These are phyloP conservation scores for Acanthurus tractus DNA, from an alignment of 2,797 vertebrate species.

Conservation along the genomic window DNA sequence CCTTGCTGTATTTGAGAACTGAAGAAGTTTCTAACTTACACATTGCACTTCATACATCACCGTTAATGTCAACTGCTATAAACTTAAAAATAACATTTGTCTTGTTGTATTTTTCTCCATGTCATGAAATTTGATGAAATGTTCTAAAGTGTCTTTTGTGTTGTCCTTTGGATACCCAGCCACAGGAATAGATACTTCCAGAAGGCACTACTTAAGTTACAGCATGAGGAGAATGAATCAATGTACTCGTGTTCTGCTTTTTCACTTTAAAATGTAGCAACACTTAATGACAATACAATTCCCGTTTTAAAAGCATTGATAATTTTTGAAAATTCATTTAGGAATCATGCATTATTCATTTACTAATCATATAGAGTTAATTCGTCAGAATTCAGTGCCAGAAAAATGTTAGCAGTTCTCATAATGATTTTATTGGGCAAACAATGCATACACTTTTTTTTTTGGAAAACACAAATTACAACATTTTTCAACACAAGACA, in stretches of 20 bases:
- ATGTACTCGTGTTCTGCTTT: conserved; percentile 63
- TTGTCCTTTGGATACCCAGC: conserved; percentile 65
- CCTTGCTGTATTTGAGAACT: conserved; percentile 56
- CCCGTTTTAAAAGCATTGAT: conserved; percentile 30
- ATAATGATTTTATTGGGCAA: neutral
- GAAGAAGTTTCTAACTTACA: conserved; percentile 61
- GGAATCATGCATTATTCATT: conserved; percentile 23
- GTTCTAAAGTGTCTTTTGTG: conserved; percentile 64
- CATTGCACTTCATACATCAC: conserved; percentile 76
- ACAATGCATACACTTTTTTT: neutral
- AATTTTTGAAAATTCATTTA: conserved; percentile 16
- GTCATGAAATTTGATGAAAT: conserved; percentile 77
- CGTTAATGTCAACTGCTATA: conserved; percentile 74
- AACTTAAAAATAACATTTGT: conserved; percentile 78
- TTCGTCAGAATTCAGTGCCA: neutral
- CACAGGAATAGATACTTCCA: conserved; percentile 72
- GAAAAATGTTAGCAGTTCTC: conserved; percentile 3
- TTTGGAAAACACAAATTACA: neutral
- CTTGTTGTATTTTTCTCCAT: conserved; percentile 71
- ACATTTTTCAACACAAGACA: neutral
- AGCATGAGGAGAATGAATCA: conserved; percentile 76
- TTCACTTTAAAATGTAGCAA: conserved; percentile 60
- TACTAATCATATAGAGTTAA: neutral
- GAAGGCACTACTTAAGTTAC: conserved; percentile 69
- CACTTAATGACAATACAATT: conserved; percentile 37